Base-by-base conservation (phyloP, 2,797 vertebrate genomes). In the Sciurus carolinensis region DNA sequence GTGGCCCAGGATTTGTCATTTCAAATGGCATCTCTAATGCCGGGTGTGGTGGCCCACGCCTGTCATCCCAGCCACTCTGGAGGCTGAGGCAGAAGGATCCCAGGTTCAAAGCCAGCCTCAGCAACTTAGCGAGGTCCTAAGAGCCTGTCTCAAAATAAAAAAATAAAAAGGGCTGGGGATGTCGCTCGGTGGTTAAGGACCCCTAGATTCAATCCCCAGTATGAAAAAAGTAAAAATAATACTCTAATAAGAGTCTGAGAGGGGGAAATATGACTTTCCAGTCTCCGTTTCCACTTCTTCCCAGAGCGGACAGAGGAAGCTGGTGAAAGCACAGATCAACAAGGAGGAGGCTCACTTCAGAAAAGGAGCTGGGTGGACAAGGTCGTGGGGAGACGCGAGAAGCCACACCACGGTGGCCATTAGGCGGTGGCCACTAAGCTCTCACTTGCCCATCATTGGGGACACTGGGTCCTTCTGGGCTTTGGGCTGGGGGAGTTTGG, bases 361-460 rank as follows among this genome's bases (percentile, higher is more conserved):
- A 64, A 36, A 66, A 73, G 24, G 28, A 66, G 5, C 57, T 42
- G 44, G 52, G 39, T 54, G 24, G 24, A 12, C 7, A 17, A 62
- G n/a, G 52, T n/a, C 57, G 26, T 75, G n/a, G 44, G 66, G 87
- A 77, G 82, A 83, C 90, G 77, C 66, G 42, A 71, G 50, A n/a
- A 50, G 64, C 20, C 10, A 8, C 62, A 33, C 52, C 50, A 47
- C 67, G 30, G 81, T 80, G 79, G 82, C 72, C 77, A 95, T 84
- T 84, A 87, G 82, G 33, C 76, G 89, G 26, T 69, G 69, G 59
- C 67, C 26, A 13, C 57, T 59, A 64, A 83, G 44, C 86, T 93
- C 54, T 67, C 66, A 88, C 33, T 47, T 44, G 80, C 79, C 84
- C 47, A 6, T 47, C 73, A 22, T 66, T 5, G 6, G 79, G 72